Conservation (phyloP, 2,113 vertebrate genomes). For the Ceratotherium simum region DNA sequence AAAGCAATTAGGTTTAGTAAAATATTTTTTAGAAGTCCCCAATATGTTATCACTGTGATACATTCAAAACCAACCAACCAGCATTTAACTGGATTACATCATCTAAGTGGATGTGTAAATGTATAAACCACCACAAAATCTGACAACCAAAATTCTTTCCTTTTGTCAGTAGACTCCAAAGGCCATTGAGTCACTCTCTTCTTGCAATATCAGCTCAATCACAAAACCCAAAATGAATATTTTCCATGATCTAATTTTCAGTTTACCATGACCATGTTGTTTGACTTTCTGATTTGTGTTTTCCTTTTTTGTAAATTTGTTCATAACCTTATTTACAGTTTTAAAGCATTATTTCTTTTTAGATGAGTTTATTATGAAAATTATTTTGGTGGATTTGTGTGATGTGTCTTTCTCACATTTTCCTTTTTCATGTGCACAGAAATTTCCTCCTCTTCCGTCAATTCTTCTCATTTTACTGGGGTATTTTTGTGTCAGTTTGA, state of each 20-base stretch:
- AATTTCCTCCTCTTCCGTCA: not conserved
- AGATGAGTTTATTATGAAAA: not conserved
- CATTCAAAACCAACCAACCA: not conserved
- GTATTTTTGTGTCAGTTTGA: not conserved
- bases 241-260: not conserved
- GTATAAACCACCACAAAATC: not conserved
- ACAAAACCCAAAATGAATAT: not conserved
- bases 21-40: not conserved
- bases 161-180: not conserved
- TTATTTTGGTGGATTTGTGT: not conserved
- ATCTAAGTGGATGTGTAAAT: not conserved
- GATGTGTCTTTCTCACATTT: not conserved
- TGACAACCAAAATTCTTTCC: not conserved
- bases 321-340: not conserved
- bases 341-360: not conserved
- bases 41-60: not conserved
- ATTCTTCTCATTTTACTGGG: not conserved
- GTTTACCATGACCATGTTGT: not conserved
- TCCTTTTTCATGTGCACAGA: not conserved
- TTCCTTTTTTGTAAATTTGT: not conserved
- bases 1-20: not conserved
- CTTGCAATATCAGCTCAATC: not conserved
- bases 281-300: not conserved
- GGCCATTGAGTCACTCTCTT: not conserved
- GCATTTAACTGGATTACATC: not conserved